Conservation (phyloP, 2,888 invertebrate genomes). For the Microplitis deprimator region DNA sequence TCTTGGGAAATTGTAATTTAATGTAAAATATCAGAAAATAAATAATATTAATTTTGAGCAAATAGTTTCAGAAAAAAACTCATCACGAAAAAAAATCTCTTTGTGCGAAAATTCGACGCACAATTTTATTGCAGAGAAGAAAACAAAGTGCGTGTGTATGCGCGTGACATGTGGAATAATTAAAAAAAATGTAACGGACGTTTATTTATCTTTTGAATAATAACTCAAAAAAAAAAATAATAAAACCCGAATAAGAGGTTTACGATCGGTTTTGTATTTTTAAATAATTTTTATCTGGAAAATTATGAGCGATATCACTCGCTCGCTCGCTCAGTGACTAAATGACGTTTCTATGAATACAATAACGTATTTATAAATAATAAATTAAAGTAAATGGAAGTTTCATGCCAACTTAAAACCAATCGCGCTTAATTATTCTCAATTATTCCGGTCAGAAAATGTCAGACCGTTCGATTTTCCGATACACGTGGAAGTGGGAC, state of each 20-base stretch:
- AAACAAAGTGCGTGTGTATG: constrained; percentile 32
- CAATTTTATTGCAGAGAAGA: constrained; percentile 18
- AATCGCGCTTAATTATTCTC: constrained; percentile 27
- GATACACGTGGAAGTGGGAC: constrained; percentile 26
- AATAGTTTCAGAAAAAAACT: not conserved
- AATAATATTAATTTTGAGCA: constrained; percentile 4
- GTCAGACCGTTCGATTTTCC: constrained; percentile 30
- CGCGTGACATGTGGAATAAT: constrained; percentile 48
- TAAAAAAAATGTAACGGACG: constrained; percentile 37
- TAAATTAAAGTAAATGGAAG: constrained; percentile 18
- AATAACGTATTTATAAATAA: constrained; percentile 3
- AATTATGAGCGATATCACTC: too few relatives aligned
- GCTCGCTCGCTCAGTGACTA: not conserved
- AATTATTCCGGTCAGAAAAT: constrained; percentile 27
- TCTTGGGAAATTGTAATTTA: too few relatives aligned
- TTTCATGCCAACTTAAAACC: constrained; percentile 13
- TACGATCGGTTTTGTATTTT: not conserved
- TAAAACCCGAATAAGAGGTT: not conserved
- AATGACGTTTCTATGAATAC: constrained; percentile 10
- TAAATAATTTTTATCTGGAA: not conserved
- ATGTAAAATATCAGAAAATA: not conserved
- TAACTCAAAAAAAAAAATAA: not conserved
- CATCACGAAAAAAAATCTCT: not conserved
- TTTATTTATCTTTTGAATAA: not conserved
- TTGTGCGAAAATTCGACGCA: constrained; percentile 23